Evolutionary conservation across 2,888 invertebrate species (phyloP).

Genomic region (Spilosoma lubricipeda): DNA sequence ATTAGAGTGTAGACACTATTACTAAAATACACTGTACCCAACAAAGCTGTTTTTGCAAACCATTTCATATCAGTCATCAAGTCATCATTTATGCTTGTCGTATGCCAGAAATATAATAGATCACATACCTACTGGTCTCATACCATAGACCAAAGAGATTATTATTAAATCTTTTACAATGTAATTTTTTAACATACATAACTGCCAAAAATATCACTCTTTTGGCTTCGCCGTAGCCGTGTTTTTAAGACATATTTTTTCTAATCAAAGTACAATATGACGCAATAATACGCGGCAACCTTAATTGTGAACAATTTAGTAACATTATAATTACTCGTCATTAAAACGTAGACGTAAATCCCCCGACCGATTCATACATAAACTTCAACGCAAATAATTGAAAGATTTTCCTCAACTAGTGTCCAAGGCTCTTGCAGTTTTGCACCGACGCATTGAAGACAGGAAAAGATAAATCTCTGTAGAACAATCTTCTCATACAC

Average conservation of each 20-base stretch:
- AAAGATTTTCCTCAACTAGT: conserved; percentile 52
- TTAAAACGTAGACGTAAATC: conserved; percentile 23
- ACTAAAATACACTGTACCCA: not conserved
- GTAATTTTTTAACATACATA: no score
- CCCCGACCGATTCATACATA: conserved; percentile 24
- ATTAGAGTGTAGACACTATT: no score
- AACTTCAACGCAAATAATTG: conserved; percentile 36
- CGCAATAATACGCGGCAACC: not conserved
- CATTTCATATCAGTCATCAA: not conserved
- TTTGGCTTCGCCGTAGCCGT: no score
- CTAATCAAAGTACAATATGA: no score
- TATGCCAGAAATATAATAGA: not conserved
- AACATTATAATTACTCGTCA: not conserved
- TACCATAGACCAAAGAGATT: no score
- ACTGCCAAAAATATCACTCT: no score
- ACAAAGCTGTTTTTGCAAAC: not conserved
- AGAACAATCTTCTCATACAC: not conserved
- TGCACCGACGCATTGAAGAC: conserved; percentile 29
- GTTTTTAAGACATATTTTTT: no score
- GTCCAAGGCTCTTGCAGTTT: conserved; percentile 42
- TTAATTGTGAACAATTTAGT: not conserved
- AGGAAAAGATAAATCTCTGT: conserved; percentile 34
- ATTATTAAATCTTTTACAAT: no score
- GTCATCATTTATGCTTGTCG: not conserved
- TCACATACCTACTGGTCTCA: not conserved